Evolutionary conservation across 2,888 invertebrate species (phyloP).

Genomic region (Nomada lathburiana): DNA sequence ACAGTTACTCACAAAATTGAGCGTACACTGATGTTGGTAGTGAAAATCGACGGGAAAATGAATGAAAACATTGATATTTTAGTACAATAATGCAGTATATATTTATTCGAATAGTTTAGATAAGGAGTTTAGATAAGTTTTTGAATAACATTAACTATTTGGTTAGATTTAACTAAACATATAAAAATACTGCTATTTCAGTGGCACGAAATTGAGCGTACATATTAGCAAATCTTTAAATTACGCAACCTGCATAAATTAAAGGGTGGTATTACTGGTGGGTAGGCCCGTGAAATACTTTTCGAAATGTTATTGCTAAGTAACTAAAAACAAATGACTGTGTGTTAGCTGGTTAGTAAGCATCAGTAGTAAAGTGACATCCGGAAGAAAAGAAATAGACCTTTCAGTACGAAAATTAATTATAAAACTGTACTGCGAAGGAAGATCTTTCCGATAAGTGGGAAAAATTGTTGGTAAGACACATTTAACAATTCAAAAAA

Average conservation of each 20-base stretch:
- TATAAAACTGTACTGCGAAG: constrained; percentile 21
- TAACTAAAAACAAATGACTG: no score
- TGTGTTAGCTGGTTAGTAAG: not conserved
- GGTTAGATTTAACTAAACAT: not conserved
- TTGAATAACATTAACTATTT: not conserved
- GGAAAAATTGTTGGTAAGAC: not conserved
- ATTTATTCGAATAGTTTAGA: not conserved
- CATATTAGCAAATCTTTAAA: no score
- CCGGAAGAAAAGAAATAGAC: not conserved
- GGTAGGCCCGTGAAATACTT: no score
- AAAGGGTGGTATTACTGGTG: no score
- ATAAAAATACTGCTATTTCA: not conserved
- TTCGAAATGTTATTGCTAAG: no score
- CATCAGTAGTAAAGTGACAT: constrained; percentile 11
- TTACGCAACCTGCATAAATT: no score
- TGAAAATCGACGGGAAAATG: not conserved
- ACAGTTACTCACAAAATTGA: no score
- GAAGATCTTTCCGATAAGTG: not conserved
- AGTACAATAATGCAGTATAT: not conserved
- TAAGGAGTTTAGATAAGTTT: not conserved
- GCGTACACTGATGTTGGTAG: no score
- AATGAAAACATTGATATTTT: not conserved
- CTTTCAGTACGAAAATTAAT: constrained; percentile 4
- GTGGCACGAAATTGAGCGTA: no score
- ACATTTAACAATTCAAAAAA: constrained; percentile 10